These are phyloP conservation scores for Syngnathus scovelli DNA, from an alignment of 2,113 vertebrate species.

Conservation along the genomic window DNA sequence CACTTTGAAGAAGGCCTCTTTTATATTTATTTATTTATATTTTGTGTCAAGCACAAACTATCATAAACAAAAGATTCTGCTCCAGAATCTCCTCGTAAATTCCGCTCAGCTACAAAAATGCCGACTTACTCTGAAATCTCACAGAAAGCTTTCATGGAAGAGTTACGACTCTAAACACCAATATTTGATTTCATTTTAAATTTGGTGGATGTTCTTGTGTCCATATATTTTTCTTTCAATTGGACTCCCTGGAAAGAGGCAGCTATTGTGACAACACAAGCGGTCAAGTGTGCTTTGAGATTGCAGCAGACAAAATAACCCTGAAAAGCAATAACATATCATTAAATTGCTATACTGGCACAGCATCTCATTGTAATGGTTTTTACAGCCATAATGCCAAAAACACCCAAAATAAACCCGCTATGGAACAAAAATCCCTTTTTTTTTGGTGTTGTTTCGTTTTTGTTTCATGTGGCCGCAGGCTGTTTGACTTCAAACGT, in stretches of 20 bases:
- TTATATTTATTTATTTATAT: background rate
- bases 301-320: constrained; percentile 45
- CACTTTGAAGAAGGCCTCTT: too few species aligned
- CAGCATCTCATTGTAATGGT: constrained; percentile 62
- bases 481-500: constrained; percentile 61
- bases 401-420: constrained; percentile 51
- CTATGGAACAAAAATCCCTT: constrained; percentile 49
- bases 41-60: background rate
- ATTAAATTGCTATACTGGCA: constrained; percentile 40
- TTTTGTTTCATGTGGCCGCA: constrained; percentile 58
- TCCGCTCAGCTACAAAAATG: background rate
- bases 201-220: background rate
- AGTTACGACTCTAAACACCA: background rate
- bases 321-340: constrained; percentile 43
- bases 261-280: constrained; percentile 30
- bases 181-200: background rate
- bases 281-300: constrained; percentile 32
- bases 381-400: constrained; percentile 50
- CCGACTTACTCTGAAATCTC: background rate
- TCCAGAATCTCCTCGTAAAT: too few species aligned
- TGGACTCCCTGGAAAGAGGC: constrained; percentile 22
- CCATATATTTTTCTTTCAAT: background rate
- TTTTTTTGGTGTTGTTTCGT: constrained; percentile 8
- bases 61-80: background rate
- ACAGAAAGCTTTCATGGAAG: background rate